These are phyloP conservation scores for Pinctada fucata DNA, from an alignment of 2,888 invertebrate species.

Conservation along the genomic window DNA sequence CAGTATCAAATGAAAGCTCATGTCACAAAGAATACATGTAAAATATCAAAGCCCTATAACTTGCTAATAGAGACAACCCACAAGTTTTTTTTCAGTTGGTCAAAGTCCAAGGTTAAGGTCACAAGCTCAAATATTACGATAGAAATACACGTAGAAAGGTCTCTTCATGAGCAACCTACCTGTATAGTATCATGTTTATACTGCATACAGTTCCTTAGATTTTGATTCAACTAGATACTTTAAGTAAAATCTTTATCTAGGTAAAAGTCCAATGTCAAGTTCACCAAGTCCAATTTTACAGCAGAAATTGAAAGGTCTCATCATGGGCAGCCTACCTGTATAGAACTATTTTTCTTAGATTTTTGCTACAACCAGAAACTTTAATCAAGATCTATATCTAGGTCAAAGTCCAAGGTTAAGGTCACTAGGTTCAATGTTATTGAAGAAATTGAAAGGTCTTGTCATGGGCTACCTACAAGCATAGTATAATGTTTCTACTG, in stretches of 20 bases:
- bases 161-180: not conserved
- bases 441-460: too few species aligned
- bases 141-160: not conserved
- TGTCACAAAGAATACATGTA: too few species aligned
- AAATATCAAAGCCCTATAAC: too few species aligned
- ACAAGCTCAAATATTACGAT: not conserved
- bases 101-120: not conserved
- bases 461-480: too few species aligned
- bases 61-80: too few species aligned
- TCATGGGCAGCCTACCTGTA: not conserved
- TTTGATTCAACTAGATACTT: not conserved
- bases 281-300: not conserved
- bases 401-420: too few species aligned
- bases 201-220: not conserved
- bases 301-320: not conserved
- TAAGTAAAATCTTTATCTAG: not conserved
- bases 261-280: not conserved
- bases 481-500: too few species aligned
- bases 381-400: too few species aligned
- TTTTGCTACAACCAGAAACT: too few species aligned
- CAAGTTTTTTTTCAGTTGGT: not conserved
- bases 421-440: too few species aligned
- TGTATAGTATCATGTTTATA: not conserved
- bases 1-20: too few species aligned
- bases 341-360: too few species aligned